Evolutionary conservation across 2,888 invertebrate species (phyloP).

Genomic region (Watsonalla binaria): DNA sequence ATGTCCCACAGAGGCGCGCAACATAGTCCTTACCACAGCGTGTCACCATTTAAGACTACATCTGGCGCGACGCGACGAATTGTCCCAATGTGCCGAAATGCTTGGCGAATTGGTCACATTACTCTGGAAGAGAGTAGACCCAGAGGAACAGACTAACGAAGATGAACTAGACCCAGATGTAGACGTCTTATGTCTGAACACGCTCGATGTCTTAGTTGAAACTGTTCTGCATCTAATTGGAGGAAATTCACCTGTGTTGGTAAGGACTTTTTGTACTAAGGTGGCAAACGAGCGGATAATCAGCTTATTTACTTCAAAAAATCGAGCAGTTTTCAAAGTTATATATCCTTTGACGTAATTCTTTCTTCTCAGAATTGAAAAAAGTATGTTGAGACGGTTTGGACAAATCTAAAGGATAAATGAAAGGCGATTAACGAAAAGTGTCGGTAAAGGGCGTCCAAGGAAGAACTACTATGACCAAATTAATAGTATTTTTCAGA

Average conservation of each 20-base stretch:
- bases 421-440: no score
- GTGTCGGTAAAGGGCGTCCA: no score
- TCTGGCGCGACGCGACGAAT: constrained; percentile 88
- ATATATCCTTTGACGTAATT: not conserved
- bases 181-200: constrained; percentile 88
- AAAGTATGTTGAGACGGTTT: no score
- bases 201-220: constrained; percentile 91
- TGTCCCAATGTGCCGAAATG: constrained; percentile 91
- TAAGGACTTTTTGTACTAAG: no score
- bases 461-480: no score
- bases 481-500: no score
- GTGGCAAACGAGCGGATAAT: no score
- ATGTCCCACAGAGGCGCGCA: constrained; percentile 84
- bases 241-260: constrained; percentile 84
- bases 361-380: no score
- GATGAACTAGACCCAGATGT: constrained; percentile 82
- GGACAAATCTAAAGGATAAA: no score
- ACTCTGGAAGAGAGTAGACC: constrained; percentile 72
- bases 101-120: constrained; percentile 88
- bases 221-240: constrained; percentile 90
- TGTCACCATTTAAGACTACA: constrained; percentile 92
- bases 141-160: constrained; percentile 62
- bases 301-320: no score
- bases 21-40: constrained; percentile 88
- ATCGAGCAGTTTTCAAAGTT: not conserved